Base-by-base conservation (phyloP, 2,888 invertebrate species). In the Spilosoma lubricipeda region DNA sequence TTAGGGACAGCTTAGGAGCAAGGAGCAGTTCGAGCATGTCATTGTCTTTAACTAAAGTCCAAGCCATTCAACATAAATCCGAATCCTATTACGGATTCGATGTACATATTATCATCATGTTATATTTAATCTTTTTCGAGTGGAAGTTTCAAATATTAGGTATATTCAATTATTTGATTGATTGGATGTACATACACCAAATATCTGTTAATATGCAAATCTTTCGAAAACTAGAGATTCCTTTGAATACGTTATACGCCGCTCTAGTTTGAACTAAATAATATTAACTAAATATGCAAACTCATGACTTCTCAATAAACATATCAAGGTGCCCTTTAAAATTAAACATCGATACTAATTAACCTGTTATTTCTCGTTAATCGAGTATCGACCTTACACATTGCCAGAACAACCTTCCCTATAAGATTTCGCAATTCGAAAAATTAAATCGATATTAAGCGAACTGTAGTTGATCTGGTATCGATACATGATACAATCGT, bases 361-460 rank as follows among this genome's bases (percentile, higher is more conserved):
- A 39, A 36, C 63, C 70, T 59, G 59, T 39, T 59, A 65, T 65
- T 72, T 64, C 65, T 74, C 73, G 75, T 80, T 77, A 73, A 79
- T 71, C 72, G 59, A 75, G 59, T 70, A 70, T 59, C 65, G 70
- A 77, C 63, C 45, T 67, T 75, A 80, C 71, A 69, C 72, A 75
- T 70, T 73, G 72, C 68, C 70, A 20, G 74, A 79, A 71, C 86
- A 87, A 85, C 88, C 88, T 89, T 87, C 87, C 89, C 84, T 89
- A 85, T 84, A 85, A 67, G 85, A 85, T 89, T 90, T 84, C 88
- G 86, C 83, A 89, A 89, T 72, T 81, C 81, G 84, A 86, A 88
- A 89, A 88, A 86, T 84, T 77, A 82, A 84, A 82, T 67, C 66
- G 52, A 73, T 67, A 75, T 36, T 70, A 63, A 70, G 81, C 75